Base-by-base conservation (phyloP, 2,113 vertebrate genomes). In the Megaceryle torquata region DNA sequence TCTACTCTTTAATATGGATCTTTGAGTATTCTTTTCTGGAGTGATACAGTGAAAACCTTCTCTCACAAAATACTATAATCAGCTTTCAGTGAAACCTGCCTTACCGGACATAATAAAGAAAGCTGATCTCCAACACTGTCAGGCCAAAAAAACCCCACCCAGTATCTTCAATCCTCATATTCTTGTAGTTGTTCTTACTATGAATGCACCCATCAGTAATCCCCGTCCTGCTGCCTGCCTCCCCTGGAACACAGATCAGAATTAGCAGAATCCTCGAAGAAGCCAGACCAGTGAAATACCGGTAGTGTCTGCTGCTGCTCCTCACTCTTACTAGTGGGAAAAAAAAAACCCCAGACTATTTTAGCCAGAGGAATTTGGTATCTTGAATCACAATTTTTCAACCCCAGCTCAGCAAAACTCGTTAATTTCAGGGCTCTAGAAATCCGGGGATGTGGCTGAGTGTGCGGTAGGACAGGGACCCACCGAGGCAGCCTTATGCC, bases 391-490 rank as follows among this genome's bases (percentile, higher is more conserved):
- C 69, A 78, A 57, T 43, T 86, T 81, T 33, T 92, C 88, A 68
- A 35, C 46, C 79, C 50, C 67, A 89, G n/a, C 65, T 92, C 15
- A 21, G 67, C 75, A 93, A 94, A 86, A 53, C 80, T 74, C 79
- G 16, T 80, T 80, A 37, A 78, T 75, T 77, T 61, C 63, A 35
- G 53, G 63, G 19, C 51, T 67, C 56, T 44, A 82, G 91, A 53
- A 84, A 83, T 4, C 2, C 86, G 1, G 9, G 57, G 57, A 37
- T 82, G 59, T 82, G 59, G 59, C 64, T 2, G 1, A 4, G 81
- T 80, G 35, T 1, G 25, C 2, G 2, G 39, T 0, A 1, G 22
- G 64, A 65, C 4, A 25, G 0, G 9, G 1, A n/a, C 26, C 39
- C 5, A 1, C 41, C 16, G 13, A 24, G 7, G 53, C 44, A 50